Conservation (phyloP, 2,888 invertebrate species). For the Vannuccia rotundouncinata region DNA sequence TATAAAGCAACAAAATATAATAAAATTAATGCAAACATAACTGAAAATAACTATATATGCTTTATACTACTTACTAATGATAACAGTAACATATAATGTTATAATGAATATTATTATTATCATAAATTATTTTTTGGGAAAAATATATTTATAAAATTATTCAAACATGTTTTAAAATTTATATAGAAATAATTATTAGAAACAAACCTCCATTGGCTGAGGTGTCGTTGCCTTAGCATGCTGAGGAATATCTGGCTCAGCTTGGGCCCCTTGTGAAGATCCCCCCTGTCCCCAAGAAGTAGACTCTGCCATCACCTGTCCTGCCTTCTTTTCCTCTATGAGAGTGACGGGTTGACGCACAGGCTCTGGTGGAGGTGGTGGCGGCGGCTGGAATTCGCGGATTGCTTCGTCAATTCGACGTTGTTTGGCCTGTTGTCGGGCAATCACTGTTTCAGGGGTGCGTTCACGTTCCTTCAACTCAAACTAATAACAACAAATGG, state of each 20-base stretch:
- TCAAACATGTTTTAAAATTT: no score
- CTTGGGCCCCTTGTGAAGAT: no score
- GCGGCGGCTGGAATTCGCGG: slow-evolving; percentile 36
- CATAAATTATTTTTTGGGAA: no score
- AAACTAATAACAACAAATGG: not conserved
- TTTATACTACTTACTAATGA: no score
- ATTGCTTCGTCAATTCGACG: slow-evolving; percentile 25
- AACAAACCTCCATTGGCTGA: not conserved
- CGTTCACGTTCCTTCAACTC: slow-evolving; percentile 35
- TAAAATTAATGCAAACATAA: no score
- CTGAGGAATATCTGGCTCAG: not conserved
- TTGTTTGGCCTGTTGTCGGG: slow-evolving; percentile 20
- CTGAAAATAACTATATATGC: no score
- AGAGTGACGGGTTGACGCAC: not conserved
- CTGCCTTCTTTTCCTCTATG: not conserved
- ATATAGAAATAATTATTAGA: no score
- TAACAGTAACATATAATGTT: no score
- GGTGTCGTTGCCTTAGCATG: not conserved
- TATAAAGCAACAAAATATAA: no score
- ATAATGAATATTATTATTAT: no score
- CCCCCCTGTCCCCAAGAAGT: no score
- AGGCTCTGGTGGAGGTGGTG: slow-evolving; percentile 23
- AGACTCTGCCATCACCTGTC: not conserved
- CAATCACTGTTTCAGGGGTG: slow-evolving; percentile 27
- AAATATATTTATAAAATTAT: no score